These are phyloP conservation scores for Bradysia coprophila DNA, from an alignment of 1,140 invertebrate species.

Conservation along the genomic window DNA sequence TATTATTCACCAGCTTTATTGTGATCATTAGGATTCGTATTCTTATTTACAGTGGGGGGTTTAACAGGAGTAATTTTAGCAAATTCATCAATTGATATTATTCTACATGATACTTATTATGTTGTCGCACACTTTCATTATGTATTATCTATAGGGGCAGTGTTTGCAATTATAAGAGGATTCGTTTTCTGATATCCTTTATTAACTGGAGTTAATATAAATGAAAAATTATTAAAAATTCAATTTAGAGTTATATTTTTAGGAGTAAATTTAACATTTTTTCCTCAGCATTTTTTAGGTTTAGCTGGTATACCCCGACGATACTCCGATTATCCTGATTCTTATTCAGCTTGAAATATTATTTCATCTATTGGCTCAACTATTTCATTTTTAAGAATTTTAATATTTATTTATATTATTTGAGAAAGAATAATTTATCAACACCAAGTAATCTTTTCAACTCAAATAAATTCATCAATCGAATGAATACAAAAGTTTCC, in stretches of 20 bases:
- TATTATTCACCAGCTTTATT: constrained; percentile 30
- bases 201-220: constrained; percentile 35
- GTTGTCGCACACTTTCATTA: constrained; percentile 60
- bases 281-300: constrained; percentile 56
- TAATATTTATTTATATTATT: constrained; percentile 33
- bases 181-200: constrained; percentile 44
- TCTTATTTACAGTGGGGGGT: constrained; percentile 43
- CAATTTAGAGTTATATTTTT: constrained; percentile 41
- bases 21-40: constrained; percentile 50
- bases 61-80: constrained; percentile 45
- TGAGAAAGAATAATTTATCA: constrained; percentile 23
- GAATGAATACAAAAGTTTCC: constrained; percentile 36
- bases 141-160: constrained; percentile 41
- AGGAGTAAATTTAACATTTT: constrained; percentile 56
- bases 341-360: constrained; percentile 39
- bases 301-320: constrained; percentile 52
- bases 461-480: constrained; percentile 28
- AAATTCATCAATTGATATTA: constrained; percentile 50
- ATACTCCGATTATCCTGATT: constrained; percentile 50
- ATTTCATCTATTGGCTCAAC: constrained; percentile 39
- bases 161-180: constrained; percentile 49
- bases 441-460: constrained; percentile 23
- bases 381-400: constrained; percentile 30
- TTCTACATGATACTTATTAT: constrained; percentile 56
- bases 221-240: constrained; percentile 33